A percentile compares a stretch with the other conserved stretches of the same genome.
Evolutionary conservation across 2,797 vertebrate genomes (phyloP).

Genomic region (Nannoperca australis): DNA sequence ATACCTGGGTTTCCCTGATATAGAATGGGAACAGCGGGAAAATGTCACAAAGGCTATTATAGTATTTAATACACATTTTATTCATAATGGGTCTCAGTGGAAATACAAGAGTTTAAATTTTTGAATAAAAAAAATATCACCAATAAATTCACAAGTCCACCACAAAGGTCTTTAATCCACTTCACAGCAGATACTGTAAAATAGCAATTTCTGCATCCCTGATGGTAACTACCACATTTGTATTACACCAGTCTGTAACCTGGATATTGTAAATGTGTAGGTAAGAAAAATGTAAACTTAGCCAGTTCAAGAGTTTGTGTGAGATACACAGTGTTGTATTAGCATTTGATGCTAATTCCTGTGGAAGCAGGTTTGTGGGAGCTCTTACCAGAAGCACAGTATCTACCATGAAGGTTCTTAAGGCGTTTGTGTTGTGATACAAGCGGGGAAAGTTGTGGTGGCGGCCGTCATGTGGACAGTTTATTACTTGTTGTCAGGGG

Average conservation of each 20-base stretch:
- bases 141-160: conserved; percentile 57
- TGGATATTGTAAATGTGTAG: conserved; percentile 20
- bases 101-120: conserved; percentile 58
- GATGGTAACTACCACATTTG: conserved; percentile 6
- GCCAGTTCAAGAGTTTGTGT: conserved; percentile 16
- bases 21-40: neutral
- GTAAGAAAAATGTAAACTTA: conserved; percentile 40
- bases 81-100: conserved; percentile 68
- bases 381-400: conserved; percentile 29
- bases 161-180: conserved; percentile 48
- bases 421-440: neutral
- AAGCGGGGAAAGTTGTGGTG: conserved; percentile 8
- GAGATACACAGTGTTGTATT: conserved; percentile 9
- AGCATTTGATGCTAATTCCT: conserved; percentile 12
- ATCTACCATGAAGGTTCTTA: conserved; percentile 25
- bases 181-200: conserved; percentile 31
- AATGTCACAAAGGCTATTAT: conserved; percentile 11
- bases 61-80: conserved; percentile 66
- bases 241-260: conserved; percentile 7
- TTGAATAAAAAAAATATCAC: conserved; percentile 61
- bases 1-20: neutral
- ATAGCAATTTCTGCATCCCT: conserved; percentile 6
- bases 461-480: conserved; percentile 38
- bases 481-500: conserved; percentile 82
- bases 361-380: conserved; percentile 33